Evolutionary conservation across 2,113 vertebrate genomes (phyloP).

Genomic region (Tyrannus savana): DNA sequence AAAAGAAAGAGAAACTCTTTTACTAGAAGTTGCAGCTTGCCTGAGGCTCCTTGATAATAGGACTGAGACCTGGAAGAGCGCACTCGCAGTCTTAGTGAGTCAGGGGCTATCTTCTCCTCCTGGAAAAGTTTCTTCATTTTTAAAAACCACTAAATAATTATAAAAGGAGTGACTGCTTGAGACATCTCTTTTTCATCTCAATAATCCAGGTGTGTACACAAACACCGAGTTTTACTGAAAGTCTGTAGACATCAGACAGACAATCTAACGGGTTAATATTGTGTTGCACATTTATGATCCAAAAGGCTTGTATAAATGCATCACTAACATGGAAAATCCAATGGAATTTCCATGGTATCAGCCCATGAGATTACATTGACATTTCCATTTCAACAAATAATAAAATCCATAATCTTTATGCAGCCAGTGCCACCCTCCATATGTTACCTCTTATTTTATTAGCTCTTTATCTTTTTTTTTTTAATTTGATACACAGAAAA

Average conservation of each 20-base stretch:
- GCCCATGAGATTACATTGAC: conserved; percentile 23
- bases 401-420: conserved; percentile 64
- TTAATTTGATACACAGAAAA: conserved; percentile 15
- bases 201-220: not conserved
- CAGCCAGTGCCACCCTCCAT: conserved; percentile 31
- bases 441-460: conserved; percentile 53
- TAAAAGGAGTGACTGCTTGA: not conserved
- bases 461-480: not conserved
- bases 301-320: not conserved
- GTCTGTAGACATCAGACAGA: not conserved
- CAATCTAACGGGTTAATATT: not conserved
- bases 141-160: not conserved
- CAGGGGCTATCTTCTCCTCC: not conserved
- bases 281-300: not conserved
- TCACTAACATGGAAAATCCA: conserved; percentile 17
- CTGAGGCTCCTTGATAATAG: not conserved
- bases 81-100: not conserved
- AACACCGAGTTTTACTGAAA: not conserved
- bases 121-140: not conserved
- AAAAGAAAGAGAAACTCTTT: not conserved
- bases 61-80: not conserved
- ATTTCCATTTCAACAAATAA: conserved; percentile 62
- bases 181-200: not conserved
- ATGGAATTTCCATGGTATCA: conserved; percentile 30
- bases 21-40: not conserved